Evolutionary conservation across 2,113 vertebrate species (phyloP).

Genomic region (Mus spicilegus): DNA sequence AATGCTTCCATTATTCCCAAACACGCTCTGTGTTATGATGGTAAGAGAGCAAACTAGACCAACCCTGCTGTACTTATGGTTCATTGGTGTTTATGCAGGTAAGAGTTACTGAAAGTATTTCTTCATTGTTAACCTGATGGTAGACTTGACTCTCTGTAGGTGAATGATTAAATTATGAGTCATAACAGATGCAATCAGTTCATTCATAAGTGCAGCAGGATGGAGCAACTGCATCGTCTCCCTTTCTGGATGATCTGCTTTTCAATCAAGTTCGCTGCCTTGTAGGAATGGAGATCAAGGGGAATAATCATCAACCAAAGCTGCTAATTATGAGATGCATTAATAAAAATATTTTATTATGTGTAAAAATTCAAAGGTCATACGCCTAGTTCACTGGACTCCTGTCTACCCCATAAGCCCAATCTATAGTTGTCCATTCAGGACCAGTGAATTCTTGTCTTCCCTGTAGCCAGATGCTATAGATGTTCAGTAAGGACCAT

Average conservation of each 20-base stretch:
- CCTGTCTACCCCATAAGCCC: neutral
- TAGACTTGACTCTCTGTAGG: neutral
- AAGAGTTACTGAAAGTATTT: slow-evolving; percentile 5
- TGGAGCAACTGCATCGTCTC: neutral
- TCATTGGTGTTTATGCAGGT: neutral
- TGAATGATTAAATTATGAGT: slow-evolving; percentile 28
- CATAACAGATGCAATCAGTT: slow-evolving; percentile 5
- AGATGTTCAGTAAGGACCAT: no score
- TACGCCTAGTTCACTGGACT: neutral
- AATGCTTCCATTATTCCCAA: neutral
- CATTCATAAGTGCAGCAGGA: neutral
- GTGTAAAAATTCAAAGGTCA: neutral
- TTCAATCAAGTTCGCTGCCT: neutral
- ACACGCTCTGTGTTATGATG: neutral
- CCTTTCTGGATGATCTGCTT: neutral
- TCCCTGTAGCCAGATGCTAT: neutral
- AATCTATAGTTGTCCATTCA: no score
- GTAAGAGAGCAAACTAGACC: neutral
- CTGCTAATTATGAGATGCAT: neutral
- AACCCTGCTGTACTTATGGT: neutral
- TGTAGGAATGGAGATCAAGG: neutral
- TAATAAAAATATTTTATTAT: neutral
- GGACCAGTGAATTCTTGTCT: no score
- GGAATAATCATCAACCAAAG: neutral
- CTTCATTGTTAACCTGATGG: slow-evolving; percentile 42